These are phyloP conservation scores for Neofelis nebulosa DNA, from an alignment of 2,113 vertebrate species.

Conservation along the genomic window DNA sequence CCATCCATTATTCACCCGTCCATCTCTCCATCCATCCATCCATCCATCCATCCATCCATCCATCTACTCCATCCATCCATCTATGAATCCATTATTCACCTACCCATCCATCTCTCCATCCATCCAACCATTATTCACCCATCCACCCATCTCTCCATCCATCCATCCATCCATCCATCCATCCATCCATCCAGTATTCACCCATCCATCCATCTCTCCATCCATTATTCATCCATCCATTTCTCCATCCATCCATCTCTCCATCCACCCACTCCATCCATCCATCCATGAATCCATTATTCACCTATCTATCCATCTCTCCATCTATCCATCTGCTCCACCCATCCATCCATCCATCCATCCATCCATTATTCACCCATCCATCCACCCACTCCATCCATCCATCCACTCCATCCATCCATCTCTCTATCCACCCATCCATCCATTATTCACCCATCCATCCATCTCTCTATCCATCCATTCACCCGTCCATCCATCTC, in stretches of 20 bases:
- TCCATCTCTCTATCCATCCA: no score
- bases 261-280: not conserved
- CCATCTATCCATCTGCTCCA: no score
- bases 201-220: rapidly evolving
- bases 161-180: no score
- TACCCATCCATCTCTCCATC: no score
- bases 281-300: not conserved
- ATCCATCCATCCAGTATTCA: no score
- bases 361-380: not conserved
- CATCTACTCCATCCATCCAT: not conserved
- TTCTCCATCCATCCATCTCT: not conserved
- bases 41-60: no score
- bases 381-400: not conserved
- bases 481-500: no score
- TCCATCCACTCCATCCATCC: rapidly evolving
- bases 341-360: no score
- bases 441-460: not conserved
- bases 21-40: no score
- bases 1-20: not conserved
- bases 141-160: not conserved
- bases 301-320: not conserved
- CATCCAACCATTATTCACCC: no score
- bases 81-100: no score
- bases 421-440: no score
- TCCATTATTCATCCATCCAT: not conserved